Percentiles rank a stretch among this genome's conserved stretches.
phyloP scores from a whole-genome alignment of 2,797 vertebrate species.

The Arctocebus calabarensis region DNA sequence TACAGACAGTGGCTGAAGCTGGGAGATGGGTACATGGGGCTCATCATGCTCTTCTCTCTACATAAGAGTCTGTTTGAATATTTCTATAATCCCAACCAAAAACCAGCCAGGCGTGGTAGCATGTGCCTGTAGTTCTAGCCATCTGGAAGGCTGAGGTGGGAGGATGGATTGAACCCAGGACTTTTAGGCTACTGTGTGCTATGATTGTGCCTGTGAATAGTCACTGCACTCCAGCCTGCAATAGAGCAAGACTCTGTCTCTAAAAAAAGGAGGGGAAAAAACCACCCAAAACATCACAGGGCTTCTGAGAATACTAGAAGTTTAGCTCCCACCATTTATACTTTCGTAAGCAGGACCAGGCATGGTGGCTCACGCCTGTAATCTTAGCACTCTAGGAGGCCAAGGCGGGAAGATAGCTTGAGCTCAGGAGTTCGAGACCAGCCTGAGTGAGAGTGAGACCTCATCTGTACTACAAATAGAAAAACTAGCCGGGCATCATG shows the following conservation, averaged over 20 bases:
- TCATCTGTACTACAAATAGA: too few species aligned
- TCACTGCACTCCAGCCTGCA: neutral
- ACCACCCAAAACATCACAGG: neutral
- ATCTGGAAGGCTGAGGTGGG: neutral
- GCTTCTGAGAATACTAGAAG: neutral
- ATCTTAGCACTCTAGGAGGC: too few species aligned
- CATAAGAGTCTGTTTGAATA: neutral
- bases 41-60: neutral
- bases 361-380: too few species aligned
- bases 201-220: neutral
- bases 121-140: neutral
- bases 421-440: too few species aligned
- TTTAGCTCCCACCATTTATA: neutral
- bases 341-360: neutral
- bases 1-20: neutral
- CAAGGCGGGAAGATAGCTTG: too few species aligned
- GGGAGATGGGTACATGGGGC: neutral
- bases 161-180: neutral
- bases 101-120: neutral
- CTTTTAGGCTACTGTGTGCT: neutral
- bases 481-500: too few species aligned
- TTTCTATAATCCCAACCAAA: constrained; percentile 1
- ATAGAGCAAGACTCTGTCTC: neutral
- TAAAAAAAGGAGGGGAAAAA: neutral
- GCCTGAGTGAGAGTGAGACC: too few species aligned